Conservation (phyloP, 2,113 vertebrate genomes). For the Hyla sarda region DNA sequence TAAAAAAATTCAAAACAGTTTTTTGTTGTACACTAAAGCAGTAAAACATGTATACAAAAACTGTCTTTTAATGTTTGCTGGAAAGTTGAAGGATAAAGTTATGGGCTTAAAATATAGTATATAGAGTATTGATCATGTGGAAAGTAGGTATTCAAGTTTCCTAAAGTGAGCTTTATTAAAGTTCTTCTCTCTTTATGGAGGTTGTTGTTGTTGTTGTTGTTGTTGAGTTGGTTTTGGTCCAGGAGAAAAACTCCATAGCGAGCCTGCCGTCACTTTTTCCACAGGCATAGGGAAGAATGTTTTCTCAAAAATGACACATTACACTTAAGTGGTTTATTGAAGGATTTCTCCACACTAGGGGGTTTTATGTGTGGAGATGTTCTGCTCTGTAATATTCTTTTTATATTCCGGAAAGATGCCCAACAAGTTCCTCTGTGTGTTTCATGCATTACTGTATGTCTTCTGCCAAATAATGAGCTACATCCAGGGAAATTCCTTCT, state of each 20-base stretch:
- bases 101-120: too few species aligned
- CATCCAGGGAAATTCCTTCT: constrained; percentile 2
- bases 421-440: not conserved
- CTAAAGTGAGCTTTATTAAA: too few species aligned
- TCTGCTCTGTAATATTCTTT: constrained; percentile 4
- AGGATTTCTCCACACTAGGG: not conserved
- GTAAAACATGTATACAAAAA: too few species aligned
- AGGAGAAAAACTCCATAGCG: not conserved
- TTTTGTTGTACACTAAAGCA: too few species aligned
- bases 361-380: constrained; percentile 9
- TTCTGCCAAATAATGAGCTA: constrained; percentile 23
- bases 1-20: too few species aligned
- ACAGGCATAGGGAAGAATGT: not conserved
- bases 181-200: too few species aligned
- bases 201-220: too few species aligned
- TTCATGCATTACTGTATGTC: not conserved
- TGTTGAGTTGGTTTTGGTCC: not conserved
- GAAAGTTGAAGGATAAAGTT: too few species aligned
- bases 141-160: too few species aligned
- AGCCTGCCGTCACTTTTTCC: not conserved
- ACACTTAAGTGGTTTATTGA: not conserved
- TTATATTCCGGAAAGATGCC: not conserved
- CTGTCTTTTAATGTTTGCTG: too few species aligned
- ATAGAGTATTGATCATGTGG: too few species aligned
- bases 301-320: not conserved